Conservation (phyloP, 2,888 invertebrate genomes). For the Apotomis turbidana region DNA sequence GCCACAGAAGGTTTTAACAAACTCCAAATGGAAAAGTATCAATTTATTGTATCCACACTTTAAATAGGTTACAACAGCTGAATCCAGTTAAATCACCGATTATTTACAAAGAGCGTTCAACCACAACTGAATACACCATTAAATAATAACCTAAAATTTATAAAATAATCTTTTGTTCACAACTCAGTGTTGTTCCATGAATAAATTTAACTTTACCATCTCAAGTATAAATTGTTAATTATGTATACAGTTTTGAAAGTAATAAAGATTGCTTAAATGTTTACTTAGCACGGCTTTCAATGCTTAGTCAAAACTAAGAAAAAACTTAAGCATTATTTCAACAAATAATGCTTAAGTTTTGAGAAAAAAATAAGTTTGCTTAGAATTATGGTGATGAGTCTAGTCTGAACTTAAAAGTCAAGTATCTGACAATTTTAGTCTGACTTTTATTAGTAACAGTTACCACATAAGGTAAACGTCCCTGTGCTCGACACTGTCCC, state of each 20-base stretch:
- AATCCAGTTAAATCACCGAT: slow-evolving; percentile 34
- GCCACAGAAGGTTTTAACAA: slow-evolving; percentile 44
- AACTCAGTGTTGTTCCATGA: slow-evolving; percentile 55
- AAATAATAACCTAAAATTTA: slow-evolving; percentile 14
- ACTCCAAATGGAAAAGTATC: slow-evolving; percentile 72
- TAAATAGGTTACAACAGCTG: slow-evolving; percentile 59
- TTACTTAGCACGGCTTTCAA: background rate
- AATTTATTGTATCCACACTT: slow-evolving; percentile 78
- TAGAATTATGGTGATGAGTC: too few relatives aligned
- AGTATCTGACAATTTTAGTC: too few relatives aligned
- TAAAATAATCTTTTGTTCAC: slow-evolving; percentile 61
- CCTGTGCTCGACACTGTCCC: too few relatives aligned
- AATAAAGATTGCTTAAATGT: slow-evolving; percentile 3
- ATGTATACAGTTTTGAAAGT: slow-evolving; percentile 17
- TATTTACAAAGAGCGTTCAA: slow-evolving; percentile 39
- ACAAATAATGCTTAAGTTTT: background rate
- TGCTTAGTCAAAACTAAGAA: too few relatives aligned
- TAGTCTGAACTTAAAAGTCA: too few relatives aligned
- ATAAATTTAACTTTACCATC: slow-evolving; percentile 47
- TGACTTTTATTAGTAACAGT: too few relatives aligned
- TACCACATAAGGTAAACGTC: too few relatives aligned
- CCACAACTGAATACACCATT: background rate
- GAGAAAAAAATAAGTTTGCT: background rate
- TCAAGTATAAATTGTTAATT: slow-evolving; percentile 15
- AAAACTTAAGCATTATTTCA: too few relatives aligned